Evolutionary conservation across 1,140 invertebrate species (phyloP), one percentile per base, ranked within the genome.

Genomic region (Papilio dardanus): DNA sequence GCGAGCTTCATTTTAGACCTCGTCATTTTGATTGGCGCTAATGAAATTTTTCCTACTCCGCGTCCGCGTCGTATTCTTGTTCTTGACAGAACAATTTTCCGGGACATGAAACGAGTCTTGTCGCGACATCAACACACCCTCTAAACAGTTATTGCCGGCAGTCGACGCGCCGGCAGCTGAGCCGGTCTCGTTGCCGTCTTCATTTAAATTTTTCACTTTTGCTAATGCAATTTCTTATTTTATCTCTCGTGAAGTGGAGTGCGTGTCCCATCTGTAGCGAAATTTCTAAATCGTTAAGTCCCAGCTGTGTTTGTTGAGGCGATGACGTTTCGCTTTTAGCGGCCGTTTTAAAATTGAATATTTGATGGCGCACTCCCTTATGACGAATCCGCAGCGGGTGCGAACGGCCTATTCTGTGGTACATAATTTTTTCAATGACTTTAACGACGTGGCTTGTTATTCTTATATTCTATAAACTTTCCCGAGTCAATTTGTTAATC

Each of bases 311-410:
- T 82, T 83, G 87, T 82, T 86, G 84, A 81, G 81, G 85, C 90
- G 90, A 93, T 92, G 90, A 92, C 92, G 83, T 92, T 92, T 92
- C 88, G 92, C 92, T 93, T 91, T 93, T 93, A 93, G 92, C 90
- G 89, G 85, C 83, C 91, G 90, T 92, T 93, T 93, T 93, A 93
- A 93, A 93, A 92, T 93, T 93, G 92, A 93, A 93, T 93, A 93
- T 93, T 93, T 93, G 92, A 93, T 93, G 90, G 80, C 86, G 83
- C 86, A 86, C 88, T 93, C 92, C 89, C 90, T 93, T 88, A 91
- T 90, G 89, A 92, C 89, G 89, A 92, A 91, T 93, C 86, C 88
- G 84, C 85, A 85, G 85, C 83, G 85, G 85, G 82, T 85, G 83
- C 78, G 79, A 86, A 88, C 81, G 91, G 85, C 88, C 83, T 85